Percentiles rank a stretch among this genome's conserved stretches.
These are phyloP conservation scores for Antheraea pernyi DNA, from an alignment of 1,140 invertebrate genomes.

Conservation along the genomic window DNA sequence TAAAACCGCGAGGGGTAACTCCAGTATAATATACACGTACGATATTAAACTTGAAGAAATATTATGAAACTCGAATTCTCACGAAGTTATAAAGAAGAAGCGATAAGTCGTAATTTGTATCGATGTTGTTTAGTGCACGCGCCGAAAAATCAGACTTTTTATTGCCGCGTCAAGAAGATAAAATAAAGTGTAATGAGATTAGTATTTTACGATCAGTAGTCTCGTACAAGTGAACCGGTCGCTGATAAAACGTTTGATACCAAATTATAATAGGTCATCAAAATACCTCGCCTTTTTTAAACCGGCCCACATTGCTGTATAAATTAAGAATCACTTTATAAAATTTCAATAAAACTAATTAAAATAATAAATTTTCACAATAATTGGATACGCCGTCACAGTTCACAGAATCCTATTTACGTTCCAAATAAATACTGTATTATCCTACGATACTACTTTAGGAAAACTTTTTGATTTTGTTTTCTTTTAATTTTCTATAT, in stretches of 20 bases:
- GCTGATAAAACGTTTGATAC: not conserved
- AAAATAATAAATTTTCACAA: too few species aligned
- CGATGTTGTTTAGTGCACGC: constrained; percentile 12
- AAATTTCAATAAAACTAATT: too few species aligned
- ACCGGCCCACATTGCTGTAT: not conserved
- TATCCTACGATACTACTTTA: too few species aligned
- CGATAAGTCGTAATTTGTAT: not conserved
- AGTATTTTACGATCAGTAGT: constrained; percentile 8
- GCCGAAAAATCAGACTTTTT: constrained; percentile 13
- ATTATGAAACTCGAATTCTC: not conserved
- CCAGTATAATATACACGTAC: not conserved
- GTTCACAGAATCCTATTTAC: too few species aligned
- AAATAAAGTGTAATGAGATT: constrained; percentile 3
- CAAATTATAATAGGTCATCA: constrained; percentile 1
- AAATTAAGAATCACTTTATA: not conserved
- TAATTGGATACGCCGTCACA: too few species aligned
- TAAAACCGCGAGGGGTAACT: not conserved
- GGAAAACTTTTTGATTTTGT: too few species aligned
- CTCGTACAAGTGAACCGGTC: not conserved
- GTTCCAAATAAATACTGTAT: too few species aligned
- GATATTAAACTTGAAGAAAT: not conserved
- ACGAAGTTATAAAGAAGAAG: not conserved
- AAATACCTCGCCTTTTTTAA: constrained; percentile 2
- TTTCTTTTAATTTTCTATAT: too few species aligned
- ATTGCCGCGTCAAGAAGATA: constrained; percentile 1